Evolutionary conservation across 2,888 invertebrate species (phyloP), one percentile per base, ranked within the genome.

Genomic region (Clitarchus hookeri): DNA sequence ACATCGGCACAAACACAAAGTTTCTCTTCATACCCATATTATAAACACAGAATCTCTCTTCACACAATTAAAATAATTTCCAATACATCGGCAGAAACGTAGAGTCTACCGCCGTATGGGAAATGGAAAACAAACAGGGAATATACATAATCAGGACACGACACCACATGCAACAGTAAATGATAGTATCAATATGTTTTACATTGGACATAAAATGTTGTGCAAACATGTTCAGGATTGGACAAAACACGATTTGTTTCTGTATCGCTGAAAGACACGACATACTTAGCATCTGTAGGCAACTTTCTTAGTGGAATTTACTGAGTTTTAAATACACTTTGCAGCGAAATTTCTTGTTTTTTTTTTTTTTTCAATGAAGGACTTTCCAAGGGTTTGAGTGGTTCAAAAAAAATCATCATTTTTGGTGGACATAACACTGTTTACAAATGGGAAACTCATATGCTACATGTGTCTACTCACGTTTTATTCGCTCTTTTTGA

Each of bases 381-480:
- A 65, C 65, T 65, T 19, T 4, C 65, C 65, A 65, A 65, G 19
- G 65, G 16, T 12, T 16, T 12, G 23, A 8, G 23, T 65, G 16
- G 65, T 8, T 6, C 65, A 65, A 65, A 19, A 65, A 65, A 16
- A 65, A 19, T 65, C 16, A 12, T 65, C 16, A 65, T 19, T 65
- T 65, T 65, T 65, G 65, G 65, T 65, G 65, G 65, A 65, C 65
- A 65, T 65, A 65, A 65, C 65, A 65, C 65, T 65, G 65, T 65
- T 65, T 65, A 16, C 19, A 65, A 65, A 65, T 65, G 65, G 65
- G 23, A 8, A 19, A 65, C 65, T 65, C 11, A 16, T 19, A 65
- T 65, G 48, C 12, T 48, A n/a, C n/a, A n/a, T n/a, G n/a, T n/a
- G n/a, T n/a, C n/a, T n/a, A n/a, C n/a, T n/a, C n/a, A n/a, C n/a